phyloP scores from a whole-genome alignment of 2,113 vertebrate genomes.

The Ardeotis arabs region DNA sequence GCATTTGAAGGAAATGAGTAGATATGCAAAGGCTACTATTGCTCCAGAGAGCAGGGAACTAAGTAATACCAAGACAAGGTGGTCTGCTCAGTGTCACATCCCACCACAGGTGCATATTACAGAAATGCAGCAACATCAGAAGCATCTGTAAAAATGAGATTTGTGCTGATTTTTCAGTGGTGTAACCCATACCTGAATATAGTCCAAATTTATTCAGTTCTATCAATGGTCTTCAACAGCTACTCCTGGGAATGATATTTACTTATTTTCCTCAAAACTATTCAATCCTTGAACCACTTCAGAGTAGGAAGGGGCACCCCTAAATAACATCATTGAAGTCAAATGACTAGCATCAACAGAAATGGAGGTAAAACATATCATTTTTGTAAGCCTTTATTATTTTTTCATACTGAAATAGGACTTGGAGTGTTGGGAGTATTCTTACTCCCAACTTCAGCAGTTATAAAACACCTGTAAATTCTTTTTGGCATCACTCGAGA shows the following conservation, averaged over 20 bases:
- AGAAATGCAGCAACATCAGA: neutral
- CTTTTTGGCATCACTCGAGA: neutral
- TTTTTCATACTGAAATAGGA: neutral
- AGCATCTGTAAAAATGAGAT: neutral
- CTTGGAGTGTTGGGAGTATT: neutral
- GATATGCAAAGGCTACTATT: neutral
- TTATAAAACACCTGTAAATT: neutral
- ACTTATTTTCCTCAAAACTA: neutral
- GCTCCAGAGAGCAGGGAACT: neutral
- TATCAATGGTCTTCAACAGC: neutral
- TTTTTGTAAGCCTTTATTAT: neutral
- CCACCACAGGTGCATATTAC: neutral
- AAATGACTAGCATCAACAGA: neutral
- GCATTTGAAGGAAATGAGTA: neutral
- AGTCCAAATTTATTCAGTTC: neutral
- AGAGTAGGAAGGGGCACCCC: neutral
- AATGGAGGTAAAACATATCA: neutral
- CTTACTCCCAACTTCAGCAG: neutral
- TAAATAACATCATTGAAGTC: neutral
- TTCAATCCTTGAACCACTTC: neutral
- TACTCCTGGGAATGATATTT: neutral
- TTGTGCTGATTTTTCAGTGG: neutral
- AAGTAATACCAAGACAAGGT: neutral
- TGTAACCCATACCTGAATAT: neutral
- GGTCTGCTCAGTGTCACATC: neutral